Conservation (phyloP, 1,140 invertebrate species). For the Halictus rubicundus region DNA sequence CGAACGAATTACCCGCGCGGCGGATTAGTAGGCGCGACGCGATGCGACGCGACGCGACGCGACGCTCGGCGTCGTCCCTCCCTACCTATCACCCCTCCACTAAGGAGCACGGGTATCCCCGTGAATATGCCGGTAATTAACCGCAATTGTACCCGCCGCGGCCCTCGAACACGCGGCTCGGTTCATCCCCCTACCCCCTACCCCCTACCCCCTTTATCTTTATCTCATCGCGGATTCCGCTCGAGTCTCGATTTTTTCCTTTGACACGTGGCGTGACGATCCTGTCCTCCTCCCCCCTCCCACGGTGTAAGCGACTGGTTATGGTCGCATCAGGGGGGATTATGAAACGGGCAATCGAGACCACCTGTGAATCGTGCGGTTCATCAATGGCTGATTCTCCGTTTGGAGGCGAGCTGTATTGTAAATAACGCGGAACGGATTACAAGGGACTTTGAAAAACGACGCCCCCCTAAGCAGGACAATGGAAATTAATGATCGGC, state of each 20-base stretch:
- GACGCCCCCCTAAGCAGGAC: no score
- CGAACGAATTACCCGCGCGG: constrained; percentile 62
- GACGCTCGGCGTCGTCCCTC: constrained; percentile 14
- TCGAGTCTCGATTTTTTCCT: not conserved
- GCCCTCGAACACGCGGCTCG: constrained; percentile 52
- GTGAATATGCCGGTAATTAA: constrained; percentile 66
- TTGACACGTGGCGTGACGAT: not conserved
- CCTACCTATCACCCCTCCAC: not conserved
- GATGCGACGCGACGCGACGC: constrained; percentile 29
- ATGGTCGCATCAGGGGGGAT: not conserved
- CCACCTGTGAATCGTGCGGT: not conserved
- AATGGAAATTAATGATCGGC: no score
- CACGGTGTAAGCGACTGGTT: not conserved
- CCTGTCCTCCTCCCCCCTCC: not conserved
- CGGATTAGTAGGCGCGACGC: constrained; percentile 60
- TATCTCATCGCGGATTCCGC: constrained; percentile 13
- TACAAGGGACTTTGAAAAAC: no score
- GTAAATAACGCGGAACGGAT: no score
- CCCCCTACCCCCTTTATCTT: no score
- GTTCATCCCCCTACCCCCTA: constrained; percentile 31
- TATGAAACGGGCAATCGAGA: not conserved
- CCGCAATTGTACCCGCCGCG: constrained; percentile 57
- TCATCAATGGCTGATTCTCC: not conserved
- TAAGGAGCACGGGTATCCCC: constrained; percentile 59
- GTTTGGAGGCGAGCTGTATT: no score